Evolutionary conservation across 2,797 vertebrate species (phyloP).

Genomic region (Trichosurus vulpecula): DNA sequence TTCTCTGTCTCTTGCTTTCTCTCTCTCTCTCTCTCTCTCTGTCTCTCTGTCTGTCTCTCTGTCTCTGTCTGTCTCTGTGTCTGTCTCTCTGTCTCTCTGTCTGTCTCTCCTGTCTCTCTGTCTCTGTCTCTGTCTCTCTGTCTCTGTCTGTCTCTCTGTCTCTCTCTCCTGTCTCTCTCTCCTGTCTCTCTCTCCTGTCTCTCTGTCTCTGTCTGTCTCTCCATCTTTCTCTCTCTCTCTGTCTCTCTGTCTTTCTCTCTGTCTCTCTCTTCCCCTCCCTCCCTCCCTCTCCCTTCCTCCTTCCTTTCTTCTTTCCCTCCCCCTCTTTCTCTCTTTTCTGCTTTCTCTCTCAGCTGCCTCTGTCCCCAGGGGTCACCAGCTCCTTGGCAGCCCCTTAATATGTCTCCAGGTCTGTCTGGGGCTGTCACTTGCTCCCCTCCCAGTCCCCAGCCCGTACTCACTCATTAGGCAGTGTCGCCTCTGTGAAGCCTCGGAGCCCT

Average conservation of each 20-base stretch:
- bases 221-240: accelerated
- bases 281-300: accelerated
- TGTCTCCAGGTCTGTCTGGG: neutral
- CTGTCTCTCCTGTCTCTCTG: too few relatives aligned
- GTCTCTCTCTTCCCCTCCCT: accelerated
- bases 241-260: too few relatives aligned
- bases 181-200: too few relatives aligned
- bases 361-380: neutral
- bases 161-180: neutral
- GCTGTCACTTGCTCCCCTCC: neutral
- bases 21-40: too few relatives aligned
- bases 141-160: neutral
- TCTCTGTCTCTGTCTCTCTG: neutral
- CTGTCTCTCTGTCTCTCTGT: too few relatives aligned
- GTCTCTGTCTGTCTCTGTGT: accelerated
- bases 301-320: accelerated
- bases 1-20: too few relatives aligned
- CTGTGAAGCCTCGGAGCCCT: neutral
- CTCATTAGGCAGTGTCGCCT: accelerated
- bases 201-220: too few relatives aligned
- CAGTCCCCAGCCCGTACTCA: neutral
- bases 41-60: accelerated
- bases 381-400: neutral
- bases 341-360: neutral
- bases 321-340: accelerated